phyloP scores from a whole-genome alignment of 2,797 vertebrate genomes.

The Brachyrhaphis roseni region DNA sequence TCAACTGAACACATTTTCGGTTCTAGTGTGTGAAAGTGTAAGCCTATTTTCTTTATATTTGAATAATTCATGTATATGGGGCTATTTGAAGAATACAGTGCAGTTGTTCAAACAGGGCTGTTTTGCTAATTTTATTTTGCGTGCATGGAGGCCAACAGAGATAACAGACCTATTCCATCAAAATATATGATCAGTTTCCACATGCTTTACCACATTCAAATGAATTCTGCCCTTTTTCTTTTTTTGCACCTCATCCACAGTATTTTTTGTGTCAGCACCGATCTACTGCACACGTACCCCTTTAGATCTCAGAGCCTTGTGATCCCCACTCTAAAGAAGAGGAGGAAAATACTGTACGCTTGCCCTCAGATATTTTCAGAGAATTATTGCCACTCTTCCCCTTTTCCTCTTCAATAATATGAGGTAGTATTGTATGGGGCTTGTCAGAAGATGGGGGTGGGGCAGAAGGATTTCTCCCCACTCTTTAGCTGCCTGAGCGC shows the following conservation, averaged over 20 bases:
- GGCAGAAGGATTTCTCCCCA: conserved; percentile 65
- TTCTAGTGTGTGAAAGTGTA: conserved; percentile 55
- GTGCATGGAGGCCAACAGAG: conserved; percentile 20
- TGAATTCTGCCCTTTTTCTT: conserved; percentile 31
- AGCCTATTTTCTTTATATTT: conserved; percentile 54
- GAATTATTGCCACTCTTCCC: conserved; percentile 68
- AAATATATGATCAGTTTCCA: conserved; percentile 44
- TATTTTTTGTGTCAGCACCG: conserved; percentile 56
- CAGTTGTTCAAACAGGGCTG: conserved; percentile 45
- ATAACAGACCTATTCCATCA: conserved; percentile 40
- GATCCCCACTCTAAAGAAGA: conserved; percentile 55
- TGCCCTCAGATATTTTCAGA: conserved; percentile 71
- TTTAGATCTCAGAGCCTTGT: conserved; percentile 56
- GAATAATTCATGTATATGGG: conserved; percentile 71
- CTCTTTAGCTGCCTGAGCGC: conserved; percentile 78
- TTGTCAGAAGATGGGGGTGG: conserved; percentile 72
- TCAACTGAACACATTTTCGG: conserved; percentile 46
- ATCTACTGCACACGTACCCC: conserved; percentile 38
- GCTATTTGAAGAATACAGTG: conserved; percentile 54
- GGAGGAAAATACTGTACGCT: conserved; percentile 53
- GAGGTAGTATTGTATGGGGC: conserved; percentile 72
- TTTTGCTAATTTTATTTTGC: conserved; percentile 53
- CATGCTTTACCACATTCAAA: conserved; percentile 32
- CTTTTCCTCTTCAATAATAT: conserved; percentile 71
- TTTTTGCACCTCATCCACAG: conserved; percentile 55